Conservation (phyloP, 2,888 invertebrate species). For the Cephus sareptanus region DNA sequence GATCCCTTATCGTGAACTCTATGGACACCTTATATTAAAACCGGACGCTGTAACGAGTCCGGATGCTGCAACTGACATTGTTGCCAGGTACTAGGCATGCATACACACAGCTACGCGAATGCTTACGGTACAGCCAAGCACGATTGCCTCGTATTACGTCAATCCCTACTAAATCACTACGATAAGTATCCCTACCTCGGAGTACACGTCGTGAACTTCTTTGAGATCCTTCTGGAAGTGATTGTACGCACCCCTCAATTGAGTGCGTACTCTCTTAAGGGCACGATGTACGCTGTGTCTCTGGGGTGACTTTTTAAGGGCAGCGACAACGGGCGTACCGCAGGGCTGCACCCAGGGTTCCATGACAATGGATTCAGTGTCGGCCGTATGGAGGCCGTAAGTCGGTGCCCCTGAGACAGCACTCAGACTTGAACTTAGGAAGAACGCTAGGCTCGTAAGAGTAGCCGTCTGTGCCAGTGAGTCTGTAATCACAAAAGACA, state of each 20-base stretch:
- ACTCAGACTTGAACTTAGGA: slow-evolving; percentile 52
- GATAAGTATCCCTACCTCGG: slow-evolving; percentile 49
- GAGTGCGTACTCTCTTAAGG: slow-evolving; percentile 58
- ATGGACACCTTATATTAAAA: slow-evolving; percentile 18
- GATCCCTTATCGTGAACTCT: slow-evolving; percentile 36
- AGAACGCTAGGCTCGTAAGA: slow-evolving; percentile 59
- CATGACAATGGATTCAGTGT: slow-evolving; percentile 38
- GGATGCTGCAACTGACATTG: slow-evolving; percentile 2
- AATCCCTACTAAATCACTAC: background rate
- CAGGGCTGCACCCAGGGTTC: slow-evolving; percentile 62
- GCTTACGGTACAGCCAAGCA: background rate
- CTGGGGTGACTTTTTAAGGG: slow-evolving; percentile 47
- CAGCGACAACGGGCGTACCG: slow-evolving; percentile 52
- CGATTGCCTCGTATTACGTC: background rate
- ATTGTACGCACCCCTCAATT: slow-evolving; percentile 60
- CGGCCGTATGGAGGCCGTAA: slow-evolving; percentile 42
- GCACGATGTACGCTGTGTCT: slow-evolving; percentile 56
- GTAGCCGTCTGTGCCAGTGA: slow-evolving; percentile 60
- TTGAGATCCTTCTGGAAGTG: slow-evolving; percentile 58
- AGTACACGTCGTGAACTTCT: slow-evolving; percentile 57
- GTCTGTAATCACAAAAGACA: slow-evolving; percentile 48
- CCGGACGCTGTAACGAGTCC: slow-evolving; percentile 4
- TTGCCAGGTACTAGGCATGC: background rate
- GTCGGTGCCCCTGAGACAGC: slow-evolving; percentile 49
- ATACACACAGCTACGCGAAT: background rate